These are phyloP conservation scores for Trypoxylus dichotomus DNA, from an alignment of 1,140 invertebrate genomes.

Conservation along the genomic window DNA sequence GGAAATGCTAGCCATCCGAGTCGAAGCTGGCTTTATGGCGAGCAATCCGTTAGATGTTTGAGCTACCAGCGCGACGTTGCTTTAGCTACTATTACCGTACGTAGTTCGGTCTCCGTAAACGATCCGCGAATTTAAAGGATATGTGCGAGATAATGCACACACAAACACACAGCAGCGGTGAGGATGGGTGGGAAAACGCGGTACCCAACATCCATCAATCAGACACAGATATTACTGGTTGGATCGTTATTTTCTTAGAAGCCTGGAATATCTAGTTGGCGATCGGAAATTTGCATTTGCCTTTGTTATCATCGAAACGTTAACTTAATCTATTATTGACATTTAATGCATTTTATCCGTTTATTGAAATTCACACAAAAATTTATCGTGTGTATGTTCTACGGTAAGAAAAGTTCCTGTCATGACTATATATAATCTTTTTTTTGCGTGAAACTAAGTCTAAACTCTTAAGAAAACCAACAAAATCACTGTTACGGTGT, in stretches of 20 bases:
- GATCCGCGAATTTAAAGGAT: slow-evolving; percentile 34
- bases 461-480: no score
- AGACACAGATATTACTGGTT: slow-evolving; percentile 30
- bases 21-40: not conserved
- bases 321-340: no score
- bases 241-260: slow-evolving; percentile 4
- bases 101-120: slow-evolving; percentile 3
- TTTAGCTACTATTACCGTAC: not conserved
- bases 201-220: slow-evolving; percentile 33
- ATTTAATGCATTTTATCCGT: no score
- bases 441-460: no score
- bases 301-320: no score
- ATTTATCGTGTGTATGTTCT: no score
- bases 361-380: no score
- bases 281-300: not conserved
- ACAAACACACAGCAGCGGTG: slow-evolving; percentile 6
- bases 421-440: no score
- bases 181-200: not conserved
- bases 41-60: slow-evolving; percentile 10
- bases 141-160: slow-evolving; percentile 31
- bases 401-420: no score
- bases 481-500: no score
- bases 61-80: not conserved
- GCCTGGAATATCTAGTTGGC: not conserved
- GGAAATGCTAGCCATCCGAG: slow-evolving; percentile 23